Percentiles rank a stretch among this genome's conserved stretches.
Conservation (phyloP, 2,888 invertebrate genomes). For the Phengaris arion region DNA sequence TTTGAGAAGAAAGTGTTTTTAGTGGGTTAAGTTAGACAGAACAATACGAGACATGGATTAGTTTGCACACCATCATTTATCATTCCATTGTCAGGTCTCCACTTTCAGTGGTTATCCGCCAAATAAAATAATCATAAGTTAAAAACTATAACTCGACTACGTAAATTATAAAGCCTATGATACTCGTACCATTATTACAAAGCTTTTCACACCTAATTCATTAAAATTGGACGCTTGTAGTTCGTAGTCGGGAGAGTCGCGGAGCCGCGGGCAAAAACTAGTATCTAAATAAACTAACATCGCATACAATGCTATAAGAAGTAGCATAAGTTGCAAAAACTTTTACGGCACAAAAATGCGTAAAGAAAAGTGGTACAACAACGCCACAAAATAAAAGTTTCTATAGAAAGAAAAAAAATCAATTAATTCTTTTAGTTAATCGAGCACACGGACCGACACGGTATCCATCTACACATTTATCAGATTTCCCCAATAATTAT, state of each 20-base stretch:
- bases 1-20: constrained; percentile 19
- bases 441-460: constrained; percentile 21
- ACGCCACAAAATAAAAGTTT: not conserved
- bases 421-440: constrained; percentile 21
- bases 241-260: no score
- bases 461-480: constrained; percentile 25
- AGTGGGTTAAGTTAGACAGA: constrained; percentile 6
- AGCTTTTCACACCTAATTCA: no score
- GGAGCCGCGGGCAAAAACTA: no score
- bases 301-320: not conserved
- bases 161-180: no score
- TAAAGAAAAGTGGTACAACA: constrained; percentile 1
- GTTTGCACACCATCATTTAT: not conserved
- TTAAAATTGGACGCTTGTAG: no score
- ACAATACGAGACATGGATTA: not conserved
- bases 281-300: not conserved
- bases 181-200: no score
- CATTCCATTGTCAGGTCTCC: not conserved
- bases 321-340: not conserved
- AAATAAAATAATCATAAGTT: not conserved
- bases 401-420: not conserved
- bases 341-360: not conserved
- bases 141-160: not conserved
- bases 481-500: constrained; percentile 41
- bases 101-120: not conserved